phyloP scores from a whole-genome alignment of 92 coral and sea anemone species.

The Phenganax marumi region DNA sequence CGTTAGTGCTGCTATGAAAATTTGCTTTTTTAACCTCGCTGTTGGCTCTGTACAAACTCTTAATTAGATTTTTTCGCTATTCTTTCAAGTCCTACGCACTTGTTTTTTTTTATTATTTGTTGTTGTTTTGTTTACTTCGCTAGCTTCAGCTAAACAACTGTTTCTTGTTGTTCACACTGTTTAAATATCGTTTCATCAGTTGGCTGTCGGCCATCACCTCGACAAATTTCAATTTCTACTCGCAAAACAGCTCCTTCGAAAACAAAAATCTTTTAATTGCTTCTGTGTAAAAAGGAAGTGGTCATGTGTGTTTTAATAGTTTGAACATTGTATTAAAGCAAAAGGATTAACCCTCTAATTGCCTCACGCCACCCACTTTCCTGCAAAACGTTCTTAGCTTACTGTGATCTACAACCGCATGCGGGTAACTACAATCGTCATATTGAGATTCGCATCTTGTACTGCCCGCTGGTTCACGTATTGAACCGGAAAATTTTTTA shows the following conservation, averaged over 20 bases:
- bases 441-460: not conserved
- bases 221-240: not conserved
- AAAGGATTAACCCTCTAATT: conserved; percentile 23
- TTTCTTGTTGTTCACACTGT: not conserved
- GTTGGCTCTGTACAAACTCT: not conserved
- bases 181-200: not conserved
- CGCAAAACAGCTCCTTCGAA: not conserved
- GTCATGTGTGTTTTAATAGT: conserved; percentile 12
- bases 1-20: not conserved
- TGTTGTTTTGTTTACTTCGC: not conserved
- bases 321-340: conserved; percentile 25
- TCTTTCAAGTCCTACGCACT: not conserved
- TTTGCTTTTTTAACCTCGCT: conserved; percentile 20
- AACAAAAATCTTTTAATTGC: conserved; percentile 16
- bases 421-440: not conserved
- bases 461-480: not conserved
- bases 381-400: not conserved
- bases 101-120: conserved; percentile 7
- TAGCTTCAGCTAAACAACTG: not conserved
- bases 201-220: conserved; percentile 7
- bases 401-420: not conserved
- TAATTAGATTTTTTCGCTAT: conserved; percentile 26
- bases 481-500: not conserved
- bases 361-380: conserved; percentile 4
- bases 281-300: conserved; percentile 20